These are phyloP conservation scores for Porites lobata DNA, from an alignment of 92 coral and sea anemone species.

Conservation along the genomic window DNA sequence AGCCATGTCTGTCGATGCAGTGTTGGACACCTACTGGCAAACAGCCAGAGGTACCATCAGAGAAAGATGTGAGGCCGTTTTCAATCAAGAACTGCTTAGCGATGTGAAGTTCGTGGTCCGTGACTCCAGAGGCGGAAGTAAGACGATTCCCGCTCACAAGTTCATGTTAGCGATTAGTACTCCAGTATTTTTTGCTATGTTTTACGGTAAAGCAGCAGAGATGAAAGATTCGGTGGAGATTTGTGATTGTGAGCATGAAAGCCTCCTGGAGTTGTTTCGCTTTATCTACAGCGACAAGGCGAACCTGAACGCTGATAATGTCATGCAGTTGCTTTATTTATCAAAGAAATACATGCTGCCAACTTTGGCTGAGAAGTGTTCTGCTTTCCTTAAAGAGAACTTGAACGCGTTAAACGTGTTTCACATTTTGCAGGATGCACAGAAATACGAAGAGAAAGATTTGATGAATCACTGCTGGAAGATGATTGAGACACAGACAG, in stretches of 20 bases:
- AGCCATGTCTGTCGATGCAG: no score
- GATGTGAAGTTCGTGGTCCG: not conserved
- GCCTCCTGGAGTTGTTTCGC: conserved; percentile 72
- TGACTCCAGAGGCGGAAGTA: not conserved
- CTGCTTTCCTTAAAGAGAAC: not conserved
- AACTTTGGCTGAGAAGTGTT: conserved; percentile 37
- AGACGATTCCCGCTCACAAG: not conserved
- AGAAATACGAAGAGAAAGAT: not conserved
- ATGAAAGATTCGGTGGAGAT: conserved; percentile 61
- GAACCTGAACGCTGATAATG: no score
- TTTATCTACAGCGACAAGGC: no score
- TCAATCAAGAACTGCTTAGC: not conserved
- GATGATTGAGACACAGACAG: no score
- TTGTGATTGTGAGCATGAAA: conserved; percentile 76
- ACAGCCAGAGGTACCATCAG: no score
- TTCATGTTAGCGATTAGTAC: not conserved
- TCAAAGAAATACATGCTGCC: conserved; percentile 28
- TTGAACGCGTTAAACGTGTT: not conserved
- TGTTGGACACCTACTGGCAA: no score
- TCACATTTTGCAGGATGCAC: not conserved
- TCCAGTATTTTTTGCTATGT: conserved; percentile 60
- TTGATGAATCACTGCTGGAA: no score
- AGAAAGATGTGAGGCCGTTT: not conserved
- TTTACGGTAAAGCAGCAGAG: conserved; percentile 64
- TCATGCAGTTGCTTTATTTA: conserved; percentile 33